Conservation (phyloP, 2,888 invertebrate species). For the Trissonchulus latispiculum region DNA sequence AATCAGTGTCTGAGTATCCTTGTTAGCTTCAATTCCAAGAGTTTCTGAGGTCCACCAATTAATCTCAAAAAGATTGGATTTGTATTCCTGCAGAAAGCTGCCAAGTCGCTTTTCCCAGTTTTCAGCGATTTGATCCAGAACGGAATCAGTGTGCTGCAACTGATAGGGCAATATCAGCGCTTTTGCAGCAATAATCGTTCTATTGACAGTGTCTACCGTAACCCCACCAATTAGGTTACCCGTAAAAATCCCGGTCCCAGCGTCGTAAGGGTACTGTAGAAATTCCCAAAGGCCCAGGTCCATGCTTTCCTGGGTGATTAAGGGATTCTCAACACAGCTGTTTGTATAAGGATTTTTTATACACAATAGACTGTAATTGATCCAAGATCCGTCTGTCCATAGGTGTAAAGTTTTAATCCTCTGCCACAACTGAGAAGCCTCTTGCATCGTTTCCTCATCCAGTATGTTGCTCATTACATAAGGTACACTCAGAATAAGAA, state of each 20-base stretch:
- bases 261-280: constrained; percentile 1
- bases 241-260: constrained; percentile 35
- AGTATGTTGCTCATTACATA: constrained; percentile 26
- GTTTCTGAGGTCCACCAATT: constrained; percentile 44
- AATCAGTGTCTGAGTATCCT: constrained; percentile 36
- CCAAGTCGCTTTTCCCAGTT: constrained; percentile 40
- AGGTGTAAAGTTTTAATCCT: constrained; percentile 4
- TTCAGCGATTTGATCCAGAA: constrained; percentile 37
- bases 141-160: constrained; percentile 34
- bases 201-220: background rate
- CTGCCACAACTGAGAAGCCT: constrained; percentile 7
- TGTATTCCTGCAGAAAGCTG: background rate
- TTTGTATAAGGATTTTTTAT: constrained; percentile 40
- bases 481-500: constrained; percentile 41
- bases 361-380: constrained; percentile 39
- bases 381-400: constrained; percentile 29
- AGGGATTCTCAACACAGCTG: constrained; percentile 40
- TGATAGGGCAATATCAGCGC: constrained; percentile 42
- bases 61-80: constrained; percentile 18
- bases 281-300: no score
- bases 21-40: constrained; percentile 36
- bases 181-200: constrained; percentile 31
- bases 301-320: constrained; percentile 31
- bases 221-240: constrained; percentile 35
- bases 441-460: background rate